Conservation (phyloP, 2,888 invertebrate species). For the Lamellibrachia columna region DNA sequence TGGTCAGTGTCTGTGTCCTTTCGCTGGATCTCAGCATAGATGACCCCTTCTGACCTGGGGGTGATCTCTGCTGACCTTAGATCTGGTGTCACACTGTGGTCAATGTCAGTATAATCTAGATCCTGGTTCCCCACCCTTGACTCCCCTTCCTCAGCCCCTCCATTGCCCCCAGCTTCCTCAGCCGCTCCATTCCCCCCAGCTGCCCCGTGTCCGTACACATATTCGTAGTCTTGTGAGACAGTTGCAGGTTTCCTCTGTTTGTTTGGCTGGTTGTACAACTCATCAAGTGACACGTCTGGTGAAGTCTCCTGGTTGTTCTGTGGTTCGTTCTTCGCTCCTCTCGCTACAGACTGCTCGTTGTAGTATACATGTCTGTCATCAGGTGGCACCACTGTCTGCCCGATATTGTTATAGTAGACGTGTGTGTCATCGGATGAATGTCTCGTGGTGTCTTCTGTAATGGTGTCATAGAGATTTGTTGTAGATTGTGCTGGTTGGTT, state of each 20-base stretch:
- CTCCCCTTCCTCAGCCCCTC: background rate
- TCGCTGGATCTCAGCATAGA: background rate
- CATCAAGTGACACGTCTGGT: background rate
- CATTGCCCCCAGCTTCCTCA: background rate
- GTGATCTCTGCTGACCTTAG: background rate
- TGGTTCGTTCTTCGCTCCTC: background rate
- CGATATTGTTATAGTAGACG: background rate
- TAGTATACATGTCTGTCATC: background rate
- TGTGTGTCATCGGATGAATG: background rate
- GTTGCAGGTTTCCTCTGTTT: background rate
- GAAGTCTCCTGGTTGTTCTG: background rate
- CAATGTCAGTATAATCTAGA: background rate
- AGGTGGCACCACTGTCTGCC: background rate
- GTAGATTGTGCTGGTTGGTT: background rate
- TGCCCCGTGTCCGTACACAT: background rate
- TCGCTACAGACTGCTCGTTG: background rate
- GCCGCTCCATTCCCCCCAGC: background rate
- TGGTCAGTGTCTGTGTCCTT: background rate
- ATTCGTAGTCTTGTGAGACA: background rate
- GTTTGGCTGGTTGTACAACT: background rate
- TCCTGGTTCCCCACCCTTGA: background rate
- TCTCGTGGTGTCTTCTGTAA: background rate
- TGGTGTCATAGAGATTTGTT: background rate
- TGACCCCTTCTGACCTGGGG: background rate
- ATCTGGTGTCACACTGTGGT: background rate